Evolutionary conservation across 1,140 invertebrate genomes (phyloP).

Genomic region (Drosophila littoralis): DNA sequence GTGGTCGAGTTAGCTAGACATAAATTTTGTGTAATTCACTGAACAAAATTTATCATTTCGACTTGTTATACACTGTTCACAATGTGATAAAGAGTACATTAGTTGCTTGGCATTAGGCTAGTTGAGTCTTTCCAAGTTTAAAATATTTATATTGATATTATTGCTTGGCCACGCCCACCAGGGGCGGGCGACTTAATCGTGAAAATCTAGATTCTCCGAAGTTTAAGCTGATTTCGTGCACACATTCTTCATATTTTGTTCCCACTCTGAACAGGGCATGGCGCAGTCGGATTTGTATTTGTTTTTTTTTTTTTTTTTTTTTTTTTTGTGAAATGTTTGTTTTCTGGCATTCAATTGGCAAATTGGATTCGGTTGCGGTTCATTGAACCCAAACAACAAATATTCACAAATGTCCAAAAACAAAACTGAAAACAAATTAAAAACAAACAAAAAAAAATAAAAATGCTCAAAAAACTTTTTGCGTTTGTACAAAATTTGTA

Average conservation of each 20-base stretch:
- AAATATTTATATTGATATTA: too few species aligned
- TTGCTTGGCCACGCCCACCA: too few species aligned
- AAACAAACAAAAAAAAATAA: constrained; percentile 9
- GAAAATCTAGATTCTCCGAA: too few species aligned
- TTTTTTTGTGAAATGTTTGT: constrained; percentile 10
- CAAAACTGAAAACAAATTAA: background rate
- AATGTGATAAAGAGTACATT: background rate
- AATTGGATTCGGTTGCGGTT: constrained; percentile 64
- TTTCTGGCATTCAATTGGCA: constrained; percentile 56
- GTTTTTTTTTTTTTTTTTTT: constrained; percentile 9
- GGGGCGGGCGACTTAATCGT: too few species aligned
- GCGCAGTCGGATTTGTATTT: background rate
- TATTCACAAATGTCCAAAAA: constrained; percentile 45
- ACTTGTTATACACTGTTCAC: background rate
- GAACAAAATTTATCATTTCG: constrained; percentile 26
- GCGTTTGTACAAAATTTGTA: constrained; percentile 13
- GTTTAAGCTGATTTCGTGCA: too few species aligned
- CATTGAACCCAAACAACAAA: constrained; percentile 68
- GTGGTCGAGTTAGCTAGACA: constrained; percentile 7
- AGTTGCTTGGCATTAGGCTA: background rate
- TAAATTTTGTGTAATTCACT: constrained; percentile 55
- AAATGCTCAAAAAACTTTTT: background rate
- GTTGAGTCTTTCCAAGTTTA: too few species aligned
- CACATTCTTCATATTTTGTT: too few species aligned
- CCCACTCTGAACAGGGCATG: background rate